A percentile compares a stretch with the other conserved stretches of the same genome.
Evolutionary conservation across 2,888 invertebrate genomes (phyloP).

Genomic region (Amblyjoppa proteus): DNA sequence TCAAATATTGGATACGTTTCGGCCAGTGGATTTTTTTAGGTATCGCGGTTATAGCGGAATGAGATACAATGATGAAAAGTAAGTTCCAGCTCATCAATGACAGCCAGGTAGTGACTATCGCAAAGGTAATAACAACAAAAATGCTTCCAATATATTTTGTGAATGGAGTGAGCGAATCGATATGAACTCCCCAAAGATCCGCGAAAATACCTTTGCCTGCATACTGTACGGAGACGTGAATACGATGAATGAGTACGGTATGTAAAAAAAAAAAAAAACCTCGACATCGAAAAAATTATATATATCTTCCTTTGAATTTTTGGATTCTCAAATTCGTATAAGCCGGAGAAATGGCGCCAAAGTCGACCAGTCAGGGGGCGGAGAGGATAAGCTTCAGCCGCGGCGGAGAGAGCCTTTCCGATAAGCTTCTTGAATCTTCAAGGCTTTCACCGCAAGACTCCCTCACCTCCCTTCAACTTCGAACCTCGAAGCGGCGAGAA

Average conservation of each 20-base stretch:
- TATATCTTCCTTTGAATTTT: slow-evolving; percentile 19
- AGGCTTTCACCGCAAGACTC: slow-evolving; percentile 50
- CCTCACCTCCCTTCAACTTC: slow-evolving; percentile 14
- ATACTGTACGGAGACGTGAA: not conserved
- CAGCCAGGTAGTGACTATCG: not conserved
- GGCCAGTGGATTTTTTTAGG: too few species aligned
- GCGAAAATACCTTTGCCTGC: not conserved
- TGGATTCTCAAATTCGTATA: slow-evolving; percentile 4
- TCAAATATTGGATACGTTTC: too few species aligned
- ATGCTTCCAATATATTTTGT: not conserved
- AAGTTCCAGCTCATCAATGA: not conserved
- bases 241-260: not conserved
- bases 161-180: not conserved
- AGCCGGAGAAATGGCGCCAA: slow-evolving; percentile 3
- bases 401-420: slow-evolving; percentile 43
- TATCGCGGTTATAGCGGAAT: too few species aligned
- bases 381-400: slow-evolving; percentile 43
- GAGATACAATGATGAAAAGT: not conserved
- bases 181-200: not conserved
- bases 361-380: slow-evolving; percentile 24
- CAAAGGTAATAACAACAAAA: not conserved
- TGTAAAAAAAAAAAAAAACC: not conserved
- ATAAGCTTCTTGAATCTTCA: slow-evolving; percentile 58
- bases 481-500: slow-evolving; percentile 24
- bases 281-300: slow-evolving; percentile 10